Conservation (phyloP, 2,888 invertebrate species). For the Dromius quadrimaculatus region DNA sequence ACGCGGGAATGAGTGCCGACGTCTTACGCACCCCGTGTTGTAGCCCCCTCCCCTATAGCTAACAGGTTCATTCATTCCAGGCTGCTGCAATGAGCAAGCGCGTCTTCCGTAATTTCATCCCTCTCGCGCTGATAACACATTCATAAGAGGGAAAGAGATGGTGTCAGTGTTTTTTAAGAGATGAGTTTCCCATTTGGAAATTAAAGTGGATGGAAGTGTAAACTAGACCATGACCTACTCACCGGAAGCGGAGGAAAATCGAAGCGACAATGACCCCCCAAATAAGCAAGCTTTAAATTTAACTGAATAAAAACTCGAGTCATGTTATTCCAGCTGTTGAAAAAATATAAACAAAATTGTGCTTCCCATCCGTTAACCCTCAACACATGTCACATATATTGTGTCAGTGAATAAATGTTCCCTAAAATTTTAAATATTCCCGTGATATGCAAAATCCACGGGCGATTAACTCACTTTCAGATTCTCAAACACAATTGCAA, state of each 20-base stretch:
- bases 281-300: constrained; percentile 3
- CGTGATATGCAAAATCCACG: constrained; percentile 55
- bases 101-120: constrained; percentile 5
- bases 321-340: constrained; percentile 25
- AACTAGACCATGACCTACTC: constrained; percentile 65
- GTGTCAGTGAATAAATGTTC: constrained; percentile 40
- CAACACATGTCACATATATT: constrained; percentile 36
- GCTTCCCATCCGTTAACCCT: constrained; percentile 19
- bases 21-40: constrained; percentile 30
- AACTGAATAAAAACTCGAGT: neutral
- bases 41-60: constrained; percentile 7
- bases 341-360: constrained; percentile 32
- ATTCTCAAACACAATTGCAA: constrained; percentile 14
- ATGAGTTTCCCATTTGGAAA: constrained; percentile 66
- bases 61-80: constrained; percentile 46
- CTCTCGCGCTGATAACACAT: neutral
- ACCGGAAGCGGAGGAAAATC: constrained; percentile 19
- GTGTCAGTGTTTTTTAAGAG: constrained; percentile 61
- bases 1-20: constrained; percentile 34
- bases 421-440: constrained; percentile 45
- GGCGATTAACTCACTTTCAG: constrained; percentile 54
- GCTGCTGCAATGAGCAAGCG: constrained; percentile 7
- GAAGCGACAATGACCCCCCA: constrained; percentile 29
- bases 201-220: constrained; percentile 64
- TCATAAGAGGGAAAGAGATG: neutral